A percentile compares a stretch with the other conserved stretches of the same genome.
These are phyloP conservation scores for Amphibalanus amphitrite DNA, from an alignment of 1,140 invertebrate genomes.

Conservation along the genomic window DNA sequence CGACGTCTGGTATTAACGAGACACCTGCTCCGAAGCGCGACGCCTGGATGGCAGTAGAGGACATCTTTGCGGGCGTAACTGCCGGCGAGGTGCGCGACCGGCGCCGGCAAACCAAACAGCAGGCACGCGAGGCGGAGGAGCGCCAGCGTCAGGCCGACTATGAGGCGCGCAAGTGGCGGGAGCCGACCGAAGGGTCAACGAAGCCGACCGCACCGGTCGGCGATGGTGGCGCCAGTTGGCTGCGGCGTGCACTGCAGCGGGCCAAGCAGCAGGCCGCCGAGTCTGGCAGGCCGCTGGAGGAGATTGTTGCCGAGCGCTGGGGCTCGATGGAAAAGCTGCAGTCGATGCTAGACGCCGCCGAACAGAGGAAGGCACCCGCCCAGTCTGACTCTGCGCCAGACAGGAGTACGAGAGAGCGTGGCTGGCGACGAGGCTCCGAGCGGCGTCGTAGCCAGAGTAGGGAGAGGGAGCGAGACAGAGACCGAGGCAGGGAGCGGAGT, in stretches of 20 bases:
- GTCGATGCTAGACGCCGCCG: background rate
- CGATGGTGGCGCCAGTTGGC: conserved; percentile 27
- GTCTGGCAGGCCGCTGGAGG: conserved; percentile 36
- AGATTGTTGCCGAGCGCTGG: conserved; percentile 42
- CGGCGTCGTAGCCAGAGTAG: conserved; percentile 6
- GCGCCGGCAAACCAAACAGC: background rate
- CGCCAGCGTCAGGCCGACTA: background rate
- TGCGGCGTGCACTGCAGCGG: conserved; percentile 36
- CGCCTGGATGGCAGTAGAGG: background rate
- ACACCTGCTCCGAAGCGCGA: background rate
- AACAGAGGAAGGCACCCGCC: conserved; percentile 9
- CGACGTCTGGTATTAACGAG: background rate
- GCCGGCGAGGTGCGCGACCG: background rate
- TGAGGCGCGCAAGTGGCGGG: background rate
- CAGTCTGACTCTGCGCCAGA: background rate
- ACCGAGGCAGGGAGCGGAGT: background rate
- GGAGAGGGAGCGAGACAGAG: background rate
- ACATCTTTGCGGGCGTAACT: background rate
- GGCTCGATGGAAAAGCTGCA: conserved; percentile 30
- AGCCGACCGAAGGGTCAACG: background rate
- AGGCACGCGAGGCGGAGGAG: background rate
- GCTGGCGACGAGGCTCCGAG: conserved; percentile 8
- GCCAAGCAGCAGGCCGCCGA: conserved; percentile 39
- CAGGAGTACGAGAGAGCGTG: conserved; percentile 5
- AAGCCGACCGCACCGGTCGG: background rate